Percentiles rank a stretch among this genome's conserved stretches.
Evolutionary conservation across 2,797 vertebrate genomes (phyloP).

Genomic region (Sciurus carolinensis): DNA sequence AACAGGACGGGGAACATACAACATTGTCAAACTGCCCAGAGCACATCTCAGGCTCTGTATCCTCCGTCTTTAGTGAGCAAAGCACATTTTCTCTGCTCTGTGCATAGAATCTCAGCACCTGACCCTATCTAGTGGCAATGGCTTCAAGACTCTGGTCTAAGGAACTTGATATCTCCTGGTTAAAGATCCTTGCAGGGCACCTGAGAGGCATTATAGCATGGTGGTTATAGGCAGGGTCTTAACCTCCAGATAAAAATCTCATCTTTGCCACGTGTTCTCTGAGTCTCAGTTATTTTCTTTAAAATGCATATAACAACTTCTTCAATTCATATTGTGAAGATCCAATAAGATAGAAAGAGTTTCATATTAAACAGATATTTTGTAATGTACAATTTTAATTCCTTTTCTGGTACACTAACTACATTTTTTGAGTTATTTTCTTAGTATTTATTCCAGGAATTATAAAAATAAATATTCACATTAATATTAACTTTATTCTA

Average conservation of each 20-base stretch:
- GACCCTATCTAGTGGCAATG: not conserved
- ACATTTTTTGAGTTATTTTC: not conserved
- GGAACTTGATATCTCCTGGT: not conserved
- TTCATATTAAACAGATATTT: not conserved
- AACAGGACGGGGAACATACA: not conserved
- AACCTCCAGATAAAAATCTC: not conserved
- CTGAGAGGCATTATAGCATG: not conserved
- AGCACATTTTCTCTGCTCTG: not conserved
- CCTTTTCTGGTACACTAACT: not conserved
- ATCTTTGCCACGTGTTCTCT: not conserved
- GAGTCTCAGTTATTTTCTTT: not conserved
- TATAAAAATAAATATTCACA: not conserved
- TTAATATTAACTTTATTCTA: slow-evolving; percentile 32
- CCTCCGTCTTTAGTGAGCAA: not conserved
- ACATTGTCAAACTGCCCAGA: no score
- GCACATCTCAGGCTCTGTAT: not conserved
- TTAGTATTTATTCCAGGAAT: not conserved
- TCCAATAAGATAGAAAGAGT: not conserved
- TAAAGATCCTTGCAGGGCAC: not conserved
- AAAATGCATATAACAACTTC: not conserved
- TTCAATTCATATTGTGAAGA: not conserved
- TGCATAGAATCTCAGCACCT: not conserved
- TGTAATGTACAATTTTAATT: not conserved
- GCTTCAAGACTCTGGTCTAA: not conserved
- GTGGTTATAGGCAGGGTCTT: not conserved